Evolutionary conservation across 2,113 vertebrate genomes (phyloP).

Genomic region (Hydropotes inermis): DNA sequence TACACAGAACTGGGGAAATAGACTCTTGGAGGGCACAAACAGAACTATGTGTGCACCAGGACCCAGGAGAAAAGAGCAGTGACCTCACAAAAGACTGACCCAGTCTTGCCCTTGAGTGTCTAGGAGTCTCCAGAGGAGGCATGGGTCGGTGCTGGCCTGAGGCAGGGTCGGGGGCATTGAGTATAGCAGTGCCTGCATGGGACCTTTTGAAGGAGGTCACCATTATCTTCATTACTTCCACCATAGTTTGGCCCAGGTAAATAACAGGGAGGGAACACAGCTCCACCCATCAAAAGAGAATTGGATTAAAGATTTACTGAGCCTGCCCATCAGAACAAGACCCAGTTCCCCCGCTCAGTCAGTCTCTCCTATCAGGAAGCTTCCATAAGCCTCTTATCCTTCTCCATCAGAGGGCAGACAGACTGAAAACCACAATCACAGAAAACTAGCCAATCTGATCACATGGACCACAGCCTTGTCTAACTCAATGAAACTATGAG

Average conservation of each 20-base stretch:
- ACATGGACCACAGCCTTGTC: too few relatives aligned
- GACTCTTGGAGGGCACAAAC: neutral
- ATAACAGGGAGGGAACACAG: too few relatives aligned
- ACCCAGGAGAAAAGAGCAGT: neutral
- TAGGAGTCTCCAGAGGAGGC: neutral
- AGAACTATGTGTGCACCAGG: neutral
- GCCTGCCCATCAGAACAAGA: too few relatives aligned
- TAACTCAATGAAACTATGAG: too few relatives aligned
- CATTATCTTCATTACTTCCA: neutral
- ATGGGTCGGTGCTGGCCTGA: neutral
- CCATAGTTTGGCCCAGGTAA: neutral
- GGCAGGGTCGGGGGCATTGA: neutral
- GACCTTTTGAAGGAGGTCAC: neutral
- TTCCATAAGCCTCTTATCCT: too few relatives aligned
- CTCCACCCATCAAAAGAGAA: too few relatives aligned
- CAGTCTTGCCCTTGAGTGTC: neutral
- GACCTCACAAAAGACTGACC: neutral
- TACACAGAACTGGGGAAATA: neutral
- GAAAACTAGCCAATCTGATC: too few relatives aligned
- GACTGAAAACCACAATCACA: too few relatives aligned
- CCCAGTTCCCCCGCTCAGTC: too few relatives aligned
- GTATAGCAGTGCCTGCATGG: neutral
- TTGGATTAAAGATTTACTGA: too few relatives aligned
- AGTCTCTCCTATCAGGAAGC: too few relatives aligned
- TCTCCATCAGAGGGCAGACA: too few relatives aligned